A percentile compares a stretch with the other conserved stretches of the same genome.
Evolutionary conservation across 2,797 vertebrate species (phyloP).

Genomic region (Dermochelys coriacea): DNA sequence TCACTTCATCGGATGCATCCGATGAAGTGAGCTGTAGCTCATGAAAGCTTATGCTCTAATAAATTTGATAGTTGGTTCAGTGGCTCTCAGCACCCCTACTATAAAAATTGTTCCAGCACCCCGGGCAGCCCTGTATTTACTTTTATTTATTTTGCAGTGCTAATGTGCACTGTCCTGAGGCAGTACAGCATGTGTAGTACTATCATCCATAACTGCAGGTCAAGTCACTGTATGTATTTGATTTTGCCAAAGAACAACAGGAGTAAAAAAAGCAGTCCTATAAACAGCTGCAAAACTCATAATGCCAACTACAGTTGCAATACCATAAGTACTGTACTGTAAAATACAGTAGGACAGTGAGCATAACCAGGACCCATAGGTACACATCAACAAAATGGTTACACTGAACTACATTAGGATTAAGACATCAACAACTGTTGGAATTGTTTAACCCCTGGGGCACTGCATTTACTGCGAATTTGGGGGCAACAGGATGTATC

Average conservation of each 20-base stretch:
- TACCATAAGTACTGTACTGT: neutral
- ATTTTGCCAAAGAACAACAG: neutral
- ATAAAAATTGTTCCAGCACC: too few species aligned
- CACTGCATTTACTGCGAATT: neutral
- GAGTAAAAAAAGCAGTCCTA: accelerated
- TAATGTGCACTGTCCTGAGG: neutral
- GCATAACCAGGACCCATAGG: neutral
- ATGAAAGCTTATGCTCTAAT: too few species aligned
- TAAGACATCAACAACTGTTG: accelerated
- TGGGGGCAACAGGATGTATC: neutral
- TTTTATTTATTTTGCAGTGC: too few species aligned
- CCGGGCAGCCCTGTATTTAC: too few species aligned
- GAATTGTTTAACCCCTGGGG: neutral
- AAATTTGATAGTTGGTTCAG: too few species aligned
- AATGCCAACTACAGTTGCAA: neutral
- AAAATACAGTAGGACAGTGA: neutral
- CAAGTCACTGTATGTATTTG: accelerated
- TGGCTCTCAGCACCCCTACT: too few species aligned
- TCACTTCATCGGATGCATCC: too few species aligned
- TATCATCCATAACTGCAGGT: too few species aligned
- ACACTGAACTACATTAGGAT: accelerated
- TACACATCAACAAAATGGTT: accelerated
- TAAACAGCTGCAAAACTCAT: neutral
- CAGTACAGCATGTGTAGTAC: too few species aligned
- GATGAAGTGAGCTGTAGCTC: too few species aligned